Base-by-base conservation (phyloP, 2,888 invertebrate genomes). In the Stramonita haemastoma region DNA sequence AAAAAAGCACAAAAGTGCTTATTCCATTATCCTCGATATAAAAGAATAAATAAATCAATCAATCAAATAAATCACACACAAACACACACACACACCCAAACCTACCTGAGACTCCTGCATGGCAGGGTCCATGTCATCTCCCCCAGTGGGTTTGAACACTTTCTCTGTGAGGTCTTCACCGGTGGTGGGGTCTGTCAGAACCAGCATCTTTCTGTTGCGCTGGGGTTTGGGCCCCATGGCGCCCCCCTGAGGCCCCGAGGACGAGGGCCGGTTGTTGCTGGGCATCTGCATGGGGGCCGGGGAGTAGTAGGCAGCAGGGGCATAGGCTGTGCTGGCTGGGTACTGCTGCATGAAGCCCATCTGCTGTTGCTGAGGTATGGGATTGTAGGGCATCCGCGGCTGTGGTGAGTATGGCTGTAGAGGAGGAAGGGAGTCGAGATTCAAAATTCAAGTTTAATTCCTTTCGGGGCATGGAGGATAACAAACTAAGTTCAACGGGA, bases 111-210 rank as follows among this genome's bases (percentile, higher is more conserved):
- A 4, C 2, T 83, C 83, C 11, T 26, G 83, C 26, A 13, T 11
- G n/a, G 36, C 5, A 13, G 36, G 46, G 26, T 83, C 83, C 29
- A 19, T 4, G 17, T 85, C 85, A 32, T 85, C 85, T 29, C 56
- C 56, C 6, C 83, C 29, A 29, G 66, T 73, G 86, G 77, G 60
- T n/a, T 83, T 89, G 11, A 91, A 36, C 22, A 90, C 66, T 56
- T 91, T 90, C 15, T 89, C 90, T 34, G 90, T 91, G 26, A 91
- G 77, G 60, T 90, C 87, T 15, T 87, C 87, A 8, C 91, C 91
- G 6, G 91, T 90, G 57, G 89, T 89, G 26, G 91, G 91, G 66
- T 91, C 91, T 32, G 29, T 66, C 22, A 91, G 89, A 17, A 36
- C 57, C 46, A 91, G 26, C 8, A 91, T 89, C 81, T 87, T 90